These are phyloP conservation scores for Premnoplex brunnescens DNA, from an alignment of 2,797 vertebrate species.

Conservation along the genomic window DNA sequence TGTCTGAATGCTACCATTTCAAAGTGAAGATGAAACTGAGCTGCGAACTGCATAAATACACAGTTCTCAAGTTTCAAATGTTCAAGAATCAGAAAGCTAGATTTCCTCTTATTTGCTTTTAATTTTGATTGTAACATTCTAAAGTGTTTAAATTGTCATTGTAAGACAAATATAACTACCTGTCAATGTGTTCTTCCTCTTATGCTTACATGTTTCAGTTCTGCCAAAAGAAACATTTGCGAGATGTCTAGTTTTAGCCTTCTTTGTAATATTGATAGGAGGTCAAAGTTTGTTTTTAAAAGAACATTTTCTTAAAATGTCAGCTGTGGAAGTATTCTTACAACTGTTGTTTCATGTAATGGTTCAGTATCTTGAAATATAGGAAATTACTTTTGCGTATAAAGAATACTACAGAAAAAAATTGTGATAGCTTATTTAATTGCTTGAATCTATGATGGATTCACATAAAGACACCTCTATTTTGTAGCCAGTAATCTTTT, in stretches of 20 bases:
- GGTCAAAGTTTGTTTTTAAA: not conserved
- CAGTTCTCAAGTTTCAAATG: not conserved
- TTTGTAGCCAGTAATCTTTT: not conserved
- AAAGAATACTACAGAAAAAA: not conserved
- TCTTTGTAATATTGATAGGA: not conserved
- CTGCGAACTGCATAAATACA: not conserved
- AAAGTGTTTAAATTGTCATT: not conserved
- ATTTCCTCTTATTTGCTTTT: not conserved
- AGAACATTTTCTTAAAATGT: not conserved
- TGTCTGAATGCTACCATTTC: not conserved
- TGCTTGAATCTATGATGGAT: not conserved
- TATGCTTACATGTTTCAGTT: not conserved
- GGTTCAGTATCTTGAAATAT: not conserved
- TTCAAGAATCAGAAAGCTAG: not conserved
- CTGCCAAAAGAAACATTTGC: not conserved
- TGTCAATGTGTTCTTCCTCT: not conserved
- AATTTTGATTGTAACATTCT: not conserved
- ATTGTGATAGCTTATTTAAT: not conserved
- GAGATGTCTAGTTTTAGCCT: not conserved
- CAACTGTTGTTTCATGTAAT: not conserved
- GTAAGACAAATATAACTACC: not conserved
- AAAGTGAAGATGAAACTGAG: not conserved
- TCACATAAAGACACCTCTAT: not conserved
- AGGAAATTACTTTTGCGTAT: not conserved
- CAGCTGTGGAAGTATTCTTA: not conserved